Evolutionary conservation across 2,888 invertebrate genomes (phyloP), one percentile per base, ranked within the genome.

Genomic region (Adelognathus sp.): DNA sequence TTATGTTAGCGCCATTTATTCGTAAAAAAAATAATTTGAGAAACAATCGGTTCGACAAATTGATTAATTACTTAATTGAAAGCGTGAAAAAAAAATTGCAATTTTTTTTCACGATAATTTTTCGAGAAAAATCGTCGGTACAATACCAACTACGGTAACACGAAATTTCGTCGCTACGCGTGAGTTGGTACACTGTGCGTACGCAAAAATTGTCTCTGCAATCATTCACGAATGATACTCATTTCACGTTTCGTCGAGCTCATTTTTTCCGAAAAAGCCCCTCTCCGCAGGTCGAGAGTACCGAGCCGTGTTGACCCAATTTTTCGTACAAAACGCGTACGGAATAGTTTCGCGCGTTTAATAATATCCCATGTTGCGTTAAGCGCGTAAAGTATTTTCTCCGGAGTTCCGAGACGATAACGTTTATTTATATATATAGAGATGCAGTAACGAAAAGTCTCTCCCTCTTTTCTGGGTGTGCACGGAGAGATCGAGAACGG

Each of bases 121-220:
- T 46, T n/a, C 7, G 3, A 21, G 9, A 52, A 60, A 21, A 41
- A 41, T 24, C 9, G 79, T 79, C 79, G 79, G 75, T 79, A 79
- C 18, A 54, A 18, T 79, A 79, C 78, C 78, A 46, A 31, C 74
- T 16, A 74, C 61, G 52, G 73, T 56, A 77, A 67, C 50, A 21
- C 50, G 24, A 24, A 31, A n/a, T 24, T 58, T 64, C 46, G 29
- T 54, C 31, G 9, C 63, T 63, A 36, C 77, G 54, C 61, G 60
- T 72, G 64, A 36, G 66, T 36, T 50, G 69, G 69, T 71, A 74
- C 60, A 74, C 74, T 36, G 4, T 18, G 31, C 41, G n/a, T 64
- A n/a, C n/a, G n/a, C n/a, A n/a, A n/a, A 39, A 66, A 41, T 29
- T 50, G n/a, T 46, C 9, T 29, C 7, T 18, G 18, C 4, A 14